phyloP scores from a whole-genome alignment of 2,888 invertebrate species.

The Osmoderma eremita region DNA sequence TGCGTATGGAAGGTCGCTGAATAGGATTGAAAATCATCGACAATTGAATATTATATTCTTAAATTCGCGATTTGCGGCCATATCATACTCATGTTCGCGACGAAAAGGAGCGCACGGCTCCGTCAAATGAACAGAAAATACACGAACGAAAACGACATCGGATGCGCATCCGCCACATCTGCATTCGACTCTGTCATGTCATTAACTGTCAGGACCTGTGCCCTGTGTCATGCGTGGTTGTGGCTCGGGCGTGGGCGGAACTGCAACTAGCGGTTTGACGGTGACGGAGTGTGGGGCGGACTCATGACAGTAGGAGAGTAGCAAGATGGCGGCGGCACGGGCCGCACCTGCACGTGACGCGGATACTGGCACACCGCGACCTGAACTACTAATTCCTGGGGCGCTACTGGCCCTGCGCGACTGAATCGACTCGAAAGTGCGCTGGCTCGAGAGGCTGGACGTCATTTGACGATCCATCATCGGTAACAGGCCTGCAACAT shows the following conservation, averaged over 20 bases:
- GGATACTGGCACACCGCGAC: conserved; percentile 77
- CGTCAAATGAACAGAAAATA: too few species aligned
- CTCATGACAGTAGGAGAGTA: conserved; percentile 87
- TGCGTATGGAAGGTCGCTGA: too few species aligned
- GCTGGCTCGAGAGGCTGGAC: conserved; percentile 64
- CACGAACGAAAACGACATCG: too few species aligned
- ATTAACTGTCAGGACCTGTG: too few species aligned
- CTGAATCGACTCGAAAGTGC: conserved; percentile 65
- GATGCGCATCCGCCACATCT: too few species aligned
- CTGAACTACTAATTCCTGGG: conserved; percentile 58
- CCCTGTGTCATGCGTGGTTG: conserved; percentile 1
- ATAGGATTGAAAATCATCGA: too few species aligned
- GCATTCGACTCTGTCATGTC: too few species aligned
- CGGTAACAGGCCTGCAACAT: conserved; percentile 62
- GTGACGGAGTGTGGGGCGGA: conserved; percentile 48
- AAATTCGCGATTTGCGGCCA: too few species aligned
- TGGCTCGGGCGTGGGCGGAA: conserved; percentile 47
- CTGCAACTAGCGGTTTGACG: conserved; percentile 22
- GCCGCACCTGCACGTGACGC: conserved; percentile 93
- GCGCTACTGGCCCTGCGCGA: conserved; percentile 69
- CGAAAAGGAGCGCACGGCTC: too few species aligned
- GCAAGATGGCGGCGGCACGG: conserved; percentile 93
- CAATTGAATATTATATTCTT: too few species aligned
- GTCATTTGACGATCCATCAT: conserved; percentile 66
- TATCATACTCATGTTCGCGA: too few species aligned